Conservation (phyloP, 1,140 invertebrate species). For the Drosophila ficusphila region DNA sequence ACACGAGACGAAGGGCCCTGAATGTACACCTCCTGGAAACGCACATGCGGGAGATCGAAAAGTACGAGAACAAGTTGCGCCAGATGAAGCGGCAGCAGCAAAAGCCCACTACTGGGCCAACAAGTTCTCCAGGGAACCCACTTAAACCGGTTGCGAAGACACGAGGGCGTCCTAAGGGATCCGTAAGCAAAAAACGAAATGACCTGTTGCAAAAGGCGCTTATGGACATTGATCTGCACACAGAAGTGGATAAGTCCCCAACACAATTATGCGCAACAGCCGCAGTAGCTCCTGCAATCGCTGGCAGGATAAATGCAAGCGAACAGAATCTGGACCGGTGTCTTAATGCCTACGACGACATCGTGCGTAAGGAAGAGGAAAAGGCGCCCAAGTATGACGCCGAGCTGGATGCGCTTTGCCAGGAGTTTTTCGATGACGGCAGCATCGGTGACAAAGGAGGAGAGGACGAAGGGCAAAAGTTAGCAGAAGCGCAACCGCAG, state of each 20-base stretch:
- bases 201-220: constrained; percentile 69
- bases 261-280: not conserved
- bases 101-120: not conserved
- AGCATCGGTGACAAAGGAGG: not conserved
- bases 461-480: not conserved
- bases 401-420: constrained; percentile 56
- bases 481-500: not conserved
- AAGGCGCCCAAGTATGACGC: constrained; percentile 18
- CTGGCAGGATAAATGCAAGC: constrained; percentile 45
- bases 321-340: constrained; percentile 58
- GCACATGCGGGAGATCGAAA: constrained; percentile 66
- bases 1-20: constrained; percentile 60
- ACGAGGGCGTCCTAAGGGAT: constrained; percentile 20
- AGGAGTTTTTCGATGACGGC: constrained; percentile 54
- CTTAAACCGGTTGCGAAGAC: not conserved
- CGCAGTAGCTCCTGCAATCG: not conserved
- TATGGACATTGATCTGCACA: constrained; percentile 68
- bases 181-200: constrained; percentile 16
- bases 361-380: constrained; percentile 56
- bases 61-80: constrained; percentile 63
- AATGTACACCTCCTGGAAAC: constrained; percentile 65
- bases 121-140: not conserved
- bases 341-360: constrained; percentile 62
- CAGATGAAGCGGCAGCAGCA: constrained; percentile 39
- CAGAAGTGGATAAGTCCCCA: constrained; percentile 30